These are phyloP conservation scores for Apodemia duryi DNA, from an alignment of 2,888 invertebrate species.

Conservation along the genomic window DNA sequence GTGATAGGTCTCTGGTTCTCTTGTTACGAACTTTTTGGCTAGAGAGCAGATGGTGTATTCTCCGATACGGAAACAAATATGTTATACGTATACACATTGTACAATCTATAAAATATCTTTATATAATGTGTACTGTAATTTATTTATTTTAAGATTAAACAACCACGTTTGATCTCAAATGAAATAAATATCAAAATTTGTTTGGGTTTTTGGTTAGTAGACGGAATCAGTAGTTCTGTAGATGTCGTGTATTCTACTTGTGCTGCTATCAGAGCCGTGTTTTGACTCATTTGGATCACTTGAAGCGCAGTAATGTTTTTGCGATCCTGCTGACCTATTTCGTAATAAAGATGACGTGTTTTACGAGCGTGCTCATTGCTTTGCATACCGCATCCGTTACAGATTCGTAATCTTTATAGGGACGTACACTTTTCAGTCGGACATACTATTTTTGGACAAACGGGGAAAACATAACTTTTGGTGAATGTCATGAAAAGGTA, in stretches of 20 bases:
- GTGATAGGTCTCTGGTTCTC: no score
- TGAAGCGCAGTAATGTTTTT: background rate
- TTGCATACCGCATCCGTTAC: constrained; percentile 7
- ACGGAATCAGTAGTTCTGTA: background rate
- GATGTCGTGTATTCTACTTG: background rate
- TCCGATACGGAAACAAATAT: no score
- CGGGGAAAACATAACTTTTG: background rate
- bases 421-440: background rate
- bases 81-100: no score
- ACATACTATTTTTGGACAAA: background rate
- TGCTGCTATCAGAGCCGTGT: background rate
- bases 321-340: constrained; percentile 12
- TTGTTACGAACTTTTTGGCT: no score
- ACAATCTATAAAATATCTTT: no score
- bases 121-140: no score
- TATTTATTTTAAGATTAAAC: no score
- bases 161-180: no score
- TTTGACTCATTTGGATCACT: background rate
- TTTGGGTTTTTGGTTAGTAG: no score
- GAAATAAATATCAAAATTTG: no score
- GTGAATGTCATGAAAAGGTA: no score
- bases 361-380: background rate
- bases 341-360: constrained; percentile 9
- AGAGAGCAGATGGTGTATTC: background rate
- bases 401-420: constrained; percentile 10